Base-by-base conservation (phyloP, 2,113 vertebrate species). In the Paramisgurnus dabryanus region DNA sequence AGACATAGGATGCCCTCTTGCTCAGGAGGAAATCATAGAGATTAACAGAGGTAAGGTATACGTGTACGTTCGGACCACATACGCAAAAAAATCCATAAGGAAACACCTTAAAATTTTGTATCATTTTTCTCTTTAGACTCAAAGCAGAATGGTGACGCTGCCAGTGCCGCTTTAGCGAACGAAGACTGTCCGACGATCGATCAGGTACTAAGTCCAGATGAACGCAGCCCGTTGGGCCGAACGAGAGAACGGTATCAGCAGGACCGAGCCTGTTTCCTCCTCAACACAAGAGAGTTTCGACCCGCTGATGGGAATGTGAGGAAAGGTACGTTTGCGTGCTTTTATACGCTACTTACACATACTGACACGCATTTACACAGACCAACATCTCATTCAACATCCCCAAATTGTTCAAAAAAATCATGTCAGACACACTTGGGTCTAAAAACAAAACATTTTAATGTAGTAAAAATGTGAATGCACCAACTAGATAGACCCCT, bases 21-120 rank as follows among this genome's bases (percentile, higher is more conserved):
- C 96, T 68, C 96, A 98, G 88, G 96, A 98, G 89, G 96, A 98
- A 89, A 95, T 97, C 86, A 95, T 96, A 87, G 96, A 97, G 88
- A 97, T 96, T 87, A 97, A 97, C 92, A 91, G 92, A 93, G 93
- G 93, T 94, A 77, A 92, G 91, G 76, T 78, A 82, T 22, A 43
- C 40, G 10, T 5, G 45, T 10, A 47, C 45, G 7, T 10, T 10
- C 10, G 45, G 3, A 53, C 49, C 49, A 11, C 10, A 53, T 10
- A 53, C 12, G 12, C 49, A 53, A 5, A 45, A 45, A 2, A 34
- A 34, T 34, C 27, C 27, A 34, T 34, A 34, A 34, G 27, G 27
- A 34, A 34, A 34, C 27, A 34, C 27, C 27, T 34, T 34, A 3
- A 34, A 34, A 34, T 34, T 34, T 34, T 34, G 3, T 34, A 34